phyloP scores from a whole-genome alignment of 2,113 vertebrate species.

The Burhinus bistriatus region DNA sequence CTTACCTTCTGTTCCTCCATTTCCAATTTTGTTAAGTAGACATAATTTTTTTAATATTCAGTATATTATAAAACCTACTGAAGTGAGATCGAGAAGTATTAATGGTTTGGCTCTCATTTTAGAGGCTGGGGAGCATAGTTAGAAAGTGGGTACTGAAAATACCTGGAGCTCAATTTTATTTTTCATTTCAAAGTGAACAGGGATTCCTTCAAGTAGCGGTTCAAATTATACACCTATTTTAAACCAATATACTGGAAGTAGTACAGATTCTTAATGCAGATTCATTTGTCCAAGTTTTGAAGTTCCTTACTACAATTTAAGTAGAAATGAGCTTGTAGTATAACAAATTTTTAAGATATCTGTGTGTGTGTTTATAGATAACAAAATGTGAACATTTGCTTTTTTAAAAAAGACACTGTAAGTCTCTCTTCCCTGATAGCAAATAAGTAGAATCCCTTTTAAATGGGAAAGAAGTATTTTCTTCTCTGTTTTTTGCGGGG shows the following conservation, averaged over 20 bases:
- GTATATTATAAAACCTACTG: not conserved
- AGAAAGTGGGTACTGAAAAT: not conserved
- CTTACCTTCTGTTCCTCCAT: not conserved
- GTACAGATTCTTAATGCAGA: not conserved
- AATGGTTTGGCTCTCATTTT: not conserved
- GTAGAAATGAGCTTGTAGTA: not conserved
- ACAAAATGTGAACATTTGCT: not conserved
- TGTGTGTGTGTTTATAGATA: not conserved
- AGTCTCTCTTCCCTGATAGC: not conserved
- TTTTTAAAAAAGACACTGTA: not conserved
- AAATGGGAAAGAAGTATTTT: not conserved
- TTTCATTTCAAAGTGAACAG: not conserved
- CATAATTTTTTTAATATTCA: not conserved
- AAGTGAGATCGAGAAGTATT: not conserved
- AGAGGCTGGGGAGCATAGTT: not conserved
- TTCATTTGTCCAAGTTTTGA: not conserved
- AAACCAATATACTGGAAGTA: not conserved
- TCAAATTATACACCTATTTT: not conserved
- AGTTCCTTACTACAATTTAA: not conserved
- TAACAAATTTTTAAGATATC: not conserved
- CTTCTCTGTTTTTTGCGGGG: not conserved
- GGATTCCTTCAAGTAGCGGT: not conserved
- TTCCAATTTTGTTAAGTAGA: not conserved
- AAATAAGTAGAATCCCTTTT: not conserved
- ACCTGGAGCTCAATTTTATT: not conserved